Base-by-base conservation (phyloP, 2,888 invertebrate genomes). In the Osmoderma eremita region DNA sequence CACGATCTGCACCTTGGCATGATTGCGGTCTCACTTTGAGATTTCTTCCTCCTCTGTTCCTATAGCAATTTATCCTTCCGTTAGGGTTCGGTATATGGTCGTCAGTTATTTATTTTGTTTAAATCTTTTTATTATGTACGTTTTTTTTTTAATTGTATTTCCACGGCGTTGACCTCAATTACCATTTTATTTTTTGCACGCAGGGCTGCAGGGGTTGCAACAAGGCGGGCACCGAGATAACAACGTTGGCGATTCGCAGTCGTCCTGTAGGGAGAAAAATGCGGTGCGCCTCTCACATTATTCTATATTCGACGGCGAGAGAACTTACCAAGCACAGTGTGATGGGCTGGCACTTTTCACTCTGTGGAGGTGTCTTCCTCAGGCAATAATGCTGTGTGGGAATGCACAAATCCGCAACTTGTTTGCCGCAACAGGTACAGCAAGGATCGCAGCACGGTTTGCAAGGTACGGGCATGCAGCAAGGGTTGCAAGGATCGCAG, bases 371-470 rank as follows among this genome's bases (percentile, higher is more conserved):
- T 56, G 74, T 15, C 65, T 74, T 65, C 62, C 70, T 67, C 74
- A 77, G 15, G 71, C 75, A 30, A 71, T 70, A 67, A 67, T 71
- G 61, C 38, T 50, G 53, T 4, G 72, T 73, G 5, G 71, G 71
- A 15, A 63, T 58, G 42, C 64, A 68, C 18, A 49, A 41, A 30
- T 68, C 64, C 17, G 41, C 36, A 5, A 67, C 67, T 36, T 63
- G 53, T 48, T 73, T 71, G 13, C 71, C 62, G 67, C 74, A 74
- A 65, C 72, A 72, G 15, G 61, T 51, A 65, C 73, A 74, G 53
- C 72, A 71, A 12, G 74, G 73, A 39, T 70, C 69, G 30, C 67
- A 48, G 67, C 75, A 74, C 3, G 74, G 75, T 18, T 50, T 67
- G 70, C 72, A 74, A 17, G 70, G 69, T 10, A 73, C 22, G 6